These are phyloP conservation scores for Amblyteles armatorius DNA, from an alignment of 2,888 invertebrate genomes.

Conservation along the genomic window DNA sequence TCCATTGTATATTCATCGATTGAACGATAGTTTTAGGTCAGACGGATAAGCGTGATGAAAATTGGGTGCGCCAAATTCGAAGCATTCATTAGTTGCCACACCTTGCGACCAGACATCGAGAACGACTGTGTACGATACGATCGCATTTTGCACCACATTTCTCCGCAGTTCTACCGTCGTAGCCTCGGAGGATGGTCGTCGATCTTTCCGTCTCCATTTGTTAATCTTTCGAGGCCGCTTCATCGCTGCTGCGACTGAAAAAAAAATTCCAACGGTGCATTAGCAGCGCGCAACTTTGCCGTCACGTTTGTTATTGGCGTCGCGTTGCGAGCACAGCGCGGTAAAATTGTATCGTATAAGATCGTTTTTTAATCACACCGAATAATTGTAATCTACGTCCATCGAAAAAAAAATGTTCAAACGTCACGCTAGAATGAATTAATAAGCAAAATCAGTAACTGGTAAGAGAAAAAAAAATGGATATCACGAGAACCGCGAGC, in stretches of 20 bases:
- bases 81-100: conserved; percentile 66
- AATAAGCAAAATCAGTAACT: not conserved
- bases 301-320: not conserved
- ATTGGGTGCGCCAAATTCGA: conserved; percentile 64
- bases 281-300: not conserved
- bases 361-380: not conserved
- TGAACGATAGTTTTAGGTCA: conserved; percentile 41
- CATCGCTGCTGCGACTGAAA: not conserved
- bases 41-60: conserved; percentile 53
- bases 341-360: not conserved
- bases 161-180: conserved; percentile 36
- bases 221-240: not conserved
- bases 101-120: conserved; percentile 55
- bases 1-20: conserved; percentile 29
- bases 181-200: conserved; percentile 20
- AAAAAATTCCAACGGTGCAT: not conserved
- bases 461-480: conserved; percentile 21
- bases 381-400: not conserved
- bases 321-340: not conserved
- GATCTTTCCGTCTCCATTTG: not conserved
- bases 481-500: conserved; percentile 23
- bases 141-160: conserved; percentile 18
- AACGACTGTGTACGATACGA: conserved; percentile 23
- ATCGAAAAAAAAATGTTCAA: not conserved
- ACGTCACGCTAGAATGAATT: conserved; percentile 35